Evolutionary conservation across 2,113 vertebrate species (phyloP), one percentile per base, ranked within the genome.

Genomic region (Ploceus nigricollis): DNA sequence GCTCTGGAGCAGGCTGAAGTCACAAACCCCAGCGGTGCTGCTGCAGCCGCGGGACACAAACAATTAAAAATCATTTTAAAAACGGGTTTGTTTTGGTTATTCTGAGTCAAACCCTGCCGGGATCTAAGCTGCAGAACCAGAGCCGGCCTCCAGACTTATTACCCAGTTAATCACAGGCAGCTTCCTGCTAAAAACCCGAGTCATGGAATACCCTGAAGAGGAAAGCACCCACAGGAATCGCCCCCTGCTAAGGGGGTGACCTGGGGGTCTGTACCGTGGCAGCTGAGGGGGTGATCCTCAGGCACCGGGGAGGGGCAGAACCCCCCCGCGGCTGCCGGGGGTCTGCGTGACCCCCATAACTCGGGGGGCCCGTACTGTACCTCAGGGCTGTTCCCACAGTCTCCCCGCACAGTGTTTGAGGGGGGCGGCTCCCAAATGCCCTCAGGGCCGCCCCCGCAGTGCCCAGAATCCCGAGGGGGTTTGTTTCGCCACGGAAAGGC

Each of bases 31-130:
- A 2, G 13, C 60, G 15, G 6, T 15, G 47, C 63, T 75, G 45
- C 35, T 20, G 12, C 57, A 23, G 57, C 6, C 8, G 0, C 24
- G 10, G 20, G 15, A 14, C 3, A 28, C 11, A 39, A 48, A 23
- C 23, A 6, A 33, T 2, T 22, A 2, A 35, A 60, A 45, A 19
- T 2, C 1, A 35, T 17, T 53, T 19, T 1, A 0, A 9, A 50
- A 24, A 11, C 2, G 1, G 1, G 1, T 16, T 73, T 54, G 23
- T 40, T 85, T 78, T 12, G 30, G 18, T 58, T n/a, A 22, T 50
- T 76, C 13, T 0, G 1, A 72, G 39, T 25, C 15, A 18, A 54
- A 87, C 17, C 25, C 63, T 45, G 44, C 19, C 35, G 21, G 15
- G 15, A 25, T n/a, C n/a, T 28, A 66, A 78, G 33, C 33, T 6